Base-by-base conservation (phyloP, 2,113 vertebrate genomes). In the Chascanopsetta lugubris region DNA sequence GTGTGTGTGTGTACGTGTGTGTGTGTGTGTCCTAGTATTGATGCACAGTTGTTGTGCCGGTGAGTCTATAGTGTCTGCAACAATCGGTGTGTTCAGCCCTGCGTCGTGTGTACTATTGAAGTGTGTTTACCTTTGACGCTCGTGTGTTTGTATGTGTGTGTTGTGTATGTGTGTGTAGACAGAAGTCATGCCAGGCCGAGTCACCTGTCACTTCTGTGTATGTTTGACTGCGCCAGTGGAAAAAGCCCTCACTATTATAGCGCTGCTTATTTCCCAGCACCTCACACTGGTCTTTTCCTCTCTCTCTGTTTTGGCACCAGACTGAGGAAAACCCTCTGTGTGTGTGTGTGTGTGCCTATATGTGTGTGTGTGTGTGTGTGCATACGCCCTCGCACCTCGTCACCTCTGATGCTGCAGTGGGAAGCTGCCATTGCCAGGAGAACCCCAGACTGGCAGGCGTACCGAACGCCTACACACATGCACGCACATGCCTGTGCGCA, bases 391-490 rank as follows among this genome's bases (percentile, higher is more conserved):
- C 70, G 78, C 89, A 90, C 88, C 87, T 91, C 87, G 82, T 90
- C 77, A 85, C 79, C 77, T 85, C 84, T 89, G 90, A 90, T 89
- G 85, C 85, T 82, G 80, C 83, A 88, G 77, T 47, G 84, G 83
- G 83, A 87, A 88, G 77, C 80, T 77, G 60, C 56, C 22, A 18
- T 47, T 86, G 89, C 85, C 87, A 90, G 89, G 83, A 89, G 87
- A 90, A 79, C 85, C 89, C 89, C 86, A 88, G 88, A 88, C 88
- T 88, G 87, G 87, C 88, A 89, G 86, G 86, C 86, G 78, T 77
- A 68, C 88, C 32, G 24, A 69, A 85, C 88, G 82, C 89, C 86
- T 81, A 86, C 85, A 60, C 43, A 67, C 60, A 73, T 40, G 57
- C 63, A 62, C 63, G 27, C 65, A 59, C 69, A 47, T 40, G 67